Percentiles rank a stretch among this genome's conserved stretches.
Evolutionary conservation across 2,888 invertebrate species (phyloP).

Genomic region (Trimorus sp.): DNA sequence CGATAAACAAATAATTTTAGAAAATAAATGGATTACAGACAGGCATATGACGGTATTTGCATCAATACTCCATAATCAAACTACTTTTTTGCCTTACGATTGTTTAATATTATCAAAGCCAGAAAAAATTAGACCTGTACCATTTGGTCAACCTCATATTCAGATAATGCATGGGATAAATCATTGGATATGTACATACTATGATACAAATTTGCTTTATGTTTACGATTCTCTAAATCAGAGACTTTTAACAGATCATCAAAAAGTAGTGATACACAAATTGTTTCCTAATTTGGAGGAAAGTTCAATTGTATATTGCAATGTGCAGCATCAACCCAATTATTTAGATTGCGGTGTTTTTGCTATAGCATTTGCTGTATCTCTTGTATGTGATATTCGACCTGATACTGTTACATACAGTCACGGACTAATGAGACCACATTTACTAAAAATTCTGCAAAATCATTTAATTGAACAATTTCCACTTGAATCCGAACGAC

Average conservation of each 20-base stretch:
- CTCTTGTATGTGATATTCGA: background rate
- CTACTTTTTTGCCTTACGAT: no score
- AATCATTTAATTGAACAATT: constrained; percentile 7
- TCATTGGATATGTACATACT: background rate
- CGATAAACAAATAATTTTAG: no score
- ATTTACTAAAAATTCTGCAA: constrained; percentile 9
- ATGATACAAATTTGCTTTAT: background rate
- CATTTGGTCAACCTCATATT: no score
- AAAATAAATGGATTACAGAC: no score
- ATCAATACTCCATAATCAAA: no score
- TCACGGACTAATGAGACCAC: background rate
- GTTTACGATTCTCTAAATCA: background rate
- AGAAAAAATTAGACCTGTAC: no score
- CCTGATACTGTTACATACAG: background rate
- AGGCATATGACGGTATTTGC: no score
- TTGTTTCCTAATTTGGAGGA: background rate
- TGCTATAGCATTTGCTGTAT: background rate
- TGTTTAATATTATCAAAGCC: no score
- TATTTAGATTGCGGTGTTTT: constrained; percentile 12
- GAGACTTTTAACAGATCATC: background rate
- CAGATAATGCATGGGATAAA: background rate
- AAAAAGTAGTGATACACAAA: background rate
- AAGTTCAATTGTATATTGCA: background rate
- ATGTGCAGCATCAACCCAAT: constrained; percentile 8
- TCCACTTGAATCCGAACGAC: background rate